These are phyloP conservation scores for Atopsyche davidsoni DNA, from an alignment of 1,140 invertebrate species.

Conservation along the genomic window DNA sequence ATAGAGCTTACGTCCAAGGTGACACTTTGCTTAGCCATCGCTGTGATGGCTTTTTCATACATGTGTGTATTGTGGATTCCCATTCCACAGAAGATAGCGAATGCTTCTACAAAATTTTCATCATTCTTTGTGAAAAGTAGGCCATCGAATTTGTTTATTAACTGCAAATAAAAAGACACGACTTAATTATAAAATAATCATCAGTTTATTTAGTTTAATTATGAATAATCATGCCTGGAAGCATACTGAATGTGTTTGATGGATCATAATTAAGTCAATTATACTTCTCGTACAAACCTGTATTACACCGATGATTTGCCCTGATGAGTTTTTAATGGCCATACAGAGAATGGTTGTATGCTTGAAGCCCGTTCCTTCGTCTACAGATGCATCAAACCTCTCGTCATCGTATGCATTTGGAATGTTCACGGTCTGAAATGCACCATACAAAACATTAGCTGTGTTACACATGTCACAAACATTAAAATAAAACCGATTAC, in stretches of 20 bases:
- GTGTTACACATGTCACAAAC: too few species aligned
- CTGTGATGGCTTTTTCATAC: constrained; percentile 89
- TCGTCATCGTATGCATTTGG: constrained; percentile 85
- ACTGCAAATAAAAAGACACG: constrained; percentile 44
- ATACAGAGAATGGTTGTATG: constrained; percentile 85
- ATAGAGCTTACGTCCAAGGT: constrained; percentile 68
- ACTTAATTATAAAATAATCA: background rate
- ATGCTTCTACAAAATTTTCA: constrained; percentile 91
- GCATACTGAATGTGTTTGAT: background rate
- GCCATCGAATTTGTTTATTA: constrained; percentile 90
- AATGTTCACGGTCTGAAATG: constrained; percentile 81
- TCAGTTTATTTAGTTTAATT: too few species aligned
- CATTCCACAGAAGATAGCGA: constrained; percentile 97
- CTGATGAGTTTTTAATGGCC: constrained; percentile 86
- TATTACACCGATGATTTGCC: constrained; percentile 88
- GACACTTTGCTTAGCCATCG: constrained; percentile 92
- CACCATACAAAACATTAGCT: too few species aligned
- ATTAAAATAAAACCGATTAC: too few species aligned
- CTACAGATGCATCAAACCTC: constrained; percentile 83
- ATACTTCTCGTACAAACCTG: too few species aligned
- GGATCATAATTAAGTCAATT: too few species aligned
- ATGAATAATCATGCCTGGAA: too few species aligned
- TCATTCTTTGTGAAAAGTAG: constrained; percentile 85
- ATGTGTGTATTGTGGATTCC: constrained; percentile 96
- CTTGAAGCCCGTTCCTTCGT: constrained; percentile 69